Evolutionary conservation across 2,888 invertebrate genomes (phyloP), one percentile per base, ranked within the genome.

Genomic region (Drosophila lutescens): DNA sequence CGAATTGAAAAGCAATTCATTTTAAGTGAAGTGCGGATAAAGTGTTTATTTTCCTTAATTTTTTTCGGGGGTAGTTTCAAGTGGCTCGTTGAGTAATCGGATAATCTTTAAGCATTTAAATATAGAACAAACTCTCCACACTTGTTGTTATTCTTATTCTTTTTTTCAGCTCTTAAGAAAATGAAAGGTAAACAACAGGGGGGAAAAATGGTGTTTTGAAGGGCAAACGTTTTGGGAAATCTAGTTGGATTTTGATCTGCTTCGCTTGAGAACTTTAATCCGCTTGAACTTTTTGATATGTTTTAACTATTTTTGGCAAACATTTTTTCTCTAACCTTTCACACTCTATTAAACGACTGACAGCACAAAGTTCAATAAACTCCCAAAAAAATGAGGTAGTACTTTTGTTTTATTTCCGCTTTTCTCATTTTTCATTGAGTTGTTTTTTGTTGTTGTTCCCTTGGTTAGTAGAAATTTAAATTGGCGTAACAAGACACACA

Each of bases 341-440:
- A 71, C 74, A 79, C 74, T 76, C 78, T 56, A 74, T 68, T 60
- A 62, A 73, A 49, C 51, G 34, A 17, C 23, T 13, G 61, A 51
- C 32, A 26, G 61, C 23, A 20, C 47, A 61, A 72, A 76, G 85
- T 87, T 85, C 85, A 85, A 78, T 79, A 85, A 85, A 87, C 87
- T 73, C 65, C 34, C 1, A 26, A 57, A 34, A 55, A 55, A 46
- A 38, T 17, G 10, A 65, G 38, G 43, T 58, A 79, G 56, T 73
- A 74, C 63, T 46, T 59, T 63, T 74, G 77, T 79, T 74, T 74
- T 57, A 76, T 82, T 82, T 79, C 83, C 67, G 79, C 74, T 77
- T 79, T 80, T 68, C 78, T 57, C 72, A 63, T 59, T 65, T 68
- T 51, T 56, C 53, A 41, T 51, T 47, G 12, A 34, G 47, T 40